A percentile compares a stretch with the other conserved stretches of the same genome.
These are phyloP conservation scores for Pseudomyrmex flavicornis DNA, from an alignment of 1,140 invertebrate species.

Conservation along the genomic window DNA sequence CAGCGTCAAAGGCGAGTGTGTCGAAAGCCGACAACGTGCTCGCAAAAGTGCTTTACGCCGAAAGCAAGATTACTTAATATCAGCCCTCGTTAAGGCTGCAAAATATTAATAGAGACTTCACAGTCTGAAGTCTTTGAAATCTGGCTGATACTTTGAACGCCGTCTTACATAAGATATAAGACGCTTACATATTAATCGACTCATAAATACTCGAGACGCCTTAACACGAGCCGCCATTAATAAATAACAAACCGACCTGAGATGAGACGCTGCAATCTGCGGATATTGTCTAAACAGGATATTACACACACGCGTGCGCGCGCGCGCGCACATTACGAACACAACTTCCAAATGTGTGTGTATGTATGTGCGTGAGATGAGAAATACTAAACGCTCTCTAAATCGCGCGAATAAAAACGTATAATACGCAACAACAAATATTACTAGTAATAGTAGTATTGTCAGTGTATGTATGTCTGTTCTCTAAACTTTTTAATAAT, in stretches of 20 bases:
- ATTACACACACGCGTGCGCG: not conserved
- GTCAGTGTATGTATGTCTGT: too few relatives aligned
- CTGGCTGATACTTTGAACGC: constrained; percentile 60
- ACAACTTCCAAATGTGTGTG: too few relatives aligned
- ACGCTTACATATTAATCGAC: constrained; percentile 59
- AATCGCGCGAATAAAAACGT: constrained; percentile 8
- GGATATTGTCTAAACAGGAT: constrained; percentile 54
- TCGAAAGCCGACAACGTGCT: constrained; percentile 53
- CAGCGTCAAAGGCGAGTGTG: constrained; percentile 47
- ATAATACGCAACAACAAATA: constrained; percentile 5
- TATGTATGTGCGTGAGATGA: not conserved
- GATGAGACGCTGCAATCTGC: constrained; percentile 28
- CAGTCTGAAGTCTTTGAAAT: constrained; percentile 57
- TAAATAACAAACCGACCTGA: constrained; percentile 47
- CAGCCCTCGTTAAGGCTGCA: constrained; percentile 39
- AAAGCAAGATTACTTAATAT: constrained; percentile 52
- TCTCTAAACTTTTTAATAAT: too few relatives aligned
- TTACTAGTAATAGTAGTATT: not conserved
- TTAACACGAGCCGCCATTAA: constrained; percentile 44
- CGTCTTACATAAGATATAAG: constrained; percentile 48
- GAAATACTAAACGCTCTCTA: constrained; percentile 36
- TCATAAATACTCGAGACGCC: constrained; percentile 45
- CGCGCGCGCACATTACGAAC: too few relatives aligned
- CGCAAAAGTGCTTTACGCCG: constrained; percentile 36
- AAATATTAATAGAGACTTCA: constrained; percentile 53